Conservation (phyloP, 2,113 vertebrate species). For the Amphiprion percula region DNA sequence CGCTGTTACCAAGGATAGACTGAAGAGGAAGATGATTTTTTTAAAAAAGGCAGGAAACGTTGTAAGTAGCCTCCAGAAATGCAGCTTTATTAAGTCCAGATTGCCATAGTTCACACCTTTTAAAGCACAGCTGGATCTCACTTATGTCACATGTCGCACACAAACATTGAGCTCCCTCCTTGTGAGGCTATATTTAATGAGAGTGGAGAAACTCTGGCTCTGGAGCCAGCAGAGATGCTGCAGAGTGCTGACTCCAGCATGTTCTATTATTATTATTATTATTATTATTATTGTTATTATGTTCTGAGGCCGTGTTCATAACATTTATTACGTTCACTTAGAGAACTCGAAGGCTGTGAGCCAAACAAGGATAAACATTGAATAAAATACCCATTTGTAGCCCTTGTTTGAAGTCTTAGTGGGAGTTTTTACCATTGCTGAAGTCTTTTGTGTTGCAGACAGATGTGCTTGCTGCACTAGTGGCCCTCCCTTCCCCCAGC, state of each 20-base stretch:
- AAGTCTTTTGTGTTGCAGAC: slow-evolving; percentile 24
- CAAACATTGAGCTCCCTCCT: neutral
- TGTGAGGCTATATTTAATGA: slow-evolving; percentile 31
- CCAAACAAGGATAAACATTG: slow-evolving; percentile 19
- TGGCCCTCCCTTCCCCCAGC: neutral
- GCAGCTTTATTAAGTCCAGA: neutral
- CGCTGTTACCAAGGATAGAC: slow-evolving; percentile 26
- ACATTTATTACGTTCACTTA: slow-evolving; percentile 22
- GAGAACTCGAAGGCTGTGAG: neutral
- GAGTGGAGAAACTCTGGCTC: slow-evolving; percentile 4
- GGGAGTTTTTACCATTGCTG: neutral
- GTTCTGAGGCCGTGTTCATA: slow-evolving; percentile 35
- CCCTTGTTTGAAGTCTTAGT: neutral
- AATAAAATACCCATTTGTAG: slow-evolving; percentile 27
- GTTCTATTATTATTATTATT: too few relatives aligned
- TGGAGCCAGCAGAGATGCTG: slow-evolving; percentile 30
- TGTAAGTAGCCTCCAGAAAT: slow-evolving; percentile 14
- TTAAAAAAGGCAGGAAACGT: neutral
- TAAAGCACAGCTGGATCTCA: slow-evolving; percentile 12
- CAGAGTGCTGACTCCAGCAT: slow-evolving; percentile 59
- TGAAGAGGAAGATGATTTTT: neutral
- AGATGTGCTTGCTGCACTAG: slow-evolving; percentile 46
- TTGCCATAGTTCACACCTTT: slow-evolving; percentile 7
- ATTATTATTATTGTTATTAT: too few relatives aligned
- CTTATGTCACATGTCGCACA: slow-evolving; percentile 7